These are phyloP conservation scores for Onthophagus sagittarius DNA, from an alignment of 2,888 invertebrate species.

Conservation along the genomic window DNA sequence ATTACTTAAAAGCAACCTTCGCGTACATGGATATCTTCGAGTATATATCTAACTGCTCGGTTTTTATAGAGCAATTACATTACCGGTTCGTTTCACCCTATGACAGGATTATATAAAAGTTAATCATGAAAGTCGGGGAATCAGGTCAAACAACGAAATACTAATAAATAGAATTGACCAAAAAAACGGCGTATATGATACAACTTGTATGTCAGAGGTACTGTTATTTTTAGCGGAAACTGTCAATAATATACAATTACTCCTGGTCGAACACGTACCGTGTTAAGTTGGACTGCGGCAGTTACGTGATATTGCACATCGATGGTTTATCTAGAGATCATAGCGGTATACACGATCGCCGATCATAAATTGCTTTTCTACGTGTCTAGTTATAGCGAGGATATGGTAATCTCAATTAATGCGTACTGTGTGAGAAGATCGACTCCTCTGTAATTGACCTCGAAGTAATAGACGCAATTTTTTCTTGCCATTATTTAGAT, in stretches of 20 bases:
- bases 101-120: neutral
- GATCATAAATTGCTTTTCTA: neutral
- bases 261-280: neutral
- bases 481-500: neutral
- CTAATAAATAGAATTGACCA: neutral
- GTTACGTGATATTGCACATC: neutral
- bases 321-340: neutral
- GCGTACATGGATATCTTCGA: neutral
- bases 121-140: neutral
- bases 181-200: neutral
- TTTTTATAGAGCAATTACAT: neutral
- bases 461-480: neutral
- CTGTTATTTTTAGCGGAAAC: neutral
- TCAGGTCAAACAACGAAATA: neutral
- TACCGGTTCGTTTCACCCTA: neutral
- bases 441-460: neutral
- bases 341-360: neutral
- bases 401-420: neutral
- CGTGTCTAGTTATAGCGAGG: neutral
- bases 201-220: neutral
- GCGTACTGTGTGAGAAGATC: neutral
- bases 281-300: neutral
- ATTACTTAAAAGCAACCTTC: neutral
- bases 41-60: neutral
- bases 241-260: neutral